Evolutionary conservation across 2,888 invertebrate species (phyloP), one percentile per base, ranked within the genome.

Genomic region (Blomia tropicalis): DNA sequence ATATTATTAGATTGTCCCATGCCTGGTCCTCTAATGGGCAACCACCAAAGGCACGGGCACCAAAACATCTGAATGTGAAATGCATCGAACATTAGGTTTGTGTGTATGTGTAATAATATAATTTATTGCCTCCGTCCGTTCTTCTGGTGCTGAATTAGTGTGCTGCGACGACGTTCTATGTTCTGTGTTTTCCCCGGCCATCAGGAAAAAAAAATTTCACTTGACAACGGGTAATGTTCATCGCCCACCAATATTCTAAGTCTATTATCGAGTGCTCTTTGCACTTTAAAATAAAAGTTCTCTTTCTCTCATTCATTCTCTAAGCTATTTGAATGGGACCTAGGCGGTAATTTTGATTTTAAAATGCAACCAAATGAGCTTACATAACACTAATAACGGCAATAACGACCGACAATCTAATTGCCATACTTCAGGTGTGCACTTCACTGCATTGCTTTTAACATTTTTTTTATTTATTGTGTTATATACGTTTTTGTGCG

Each of bases 301-400:
- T 19, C 23, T 27, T n/a, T n/a, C 51, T 27, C 22, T n/a, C 51
- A 47, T n/a, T 47, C 51, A 47, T 7, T 14, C 51, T n/a, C n/a
- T n/a, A n/a, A n/a, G n/a, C n/a, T n/a, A n/a, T n/a, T n/a, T n/a
- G n/a, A n/a, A n/a, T n/a, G n/a, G n/a, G n/a, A 47, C 7, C 7
- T n/a, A 47, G 51, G n/a, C 27, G 51, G 51, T 47, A 47, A 47
- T 47, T 22, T 47, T 7, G 51, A 47, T 19, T 47, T 47, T 47
- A 47, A 47, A 47, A 47, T 47, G 51, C 22, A 47, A 47, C 23
- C 51, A 47, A 47, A 47, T 47, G 51, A 47, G 51, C 51, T 47
- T 47, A 47, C 51, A 47, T 47, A 22, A 47, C 51, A 27, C 51
- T 47, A 47, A 47, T 47, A 47, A 47, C 51, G 51, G 27, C 51